Percentiles rank a stretch among this genome's conserved stretches.
Conservation (phyloP, 2,797 vertebrate species). For the Cephalopachus bancanus region DNA sequence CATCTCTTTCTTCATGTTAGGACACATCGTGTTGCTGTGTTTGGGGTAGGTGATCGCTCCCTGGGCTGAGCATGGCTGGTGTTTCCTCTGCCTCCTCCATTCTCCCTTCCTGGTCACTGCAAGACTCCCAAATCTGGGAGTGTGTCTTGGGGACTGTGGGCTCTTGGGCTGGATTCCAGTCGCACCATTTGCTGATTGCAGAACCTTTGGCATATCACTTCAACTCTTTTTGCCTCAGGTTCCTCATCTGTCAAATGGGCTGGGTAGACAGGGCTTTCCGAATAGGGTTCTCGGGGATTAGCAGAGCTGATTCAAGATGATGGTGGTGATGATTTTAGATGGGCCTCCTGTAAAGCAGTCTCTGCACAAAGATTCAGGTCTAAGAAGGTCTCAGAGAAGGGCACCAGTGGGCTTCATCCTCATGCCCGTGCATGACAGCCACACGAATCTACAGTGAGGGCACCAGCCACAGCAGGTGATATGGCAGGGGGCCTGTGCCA, state of each 20-base stretch:
- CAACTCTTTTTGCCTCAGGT: neutral
- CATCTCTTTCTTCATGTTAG: accelerated
- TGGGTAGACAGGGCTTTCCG: neutral
- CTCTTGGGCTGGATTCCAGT: neutral
- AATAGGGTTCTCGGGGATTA: neutral
- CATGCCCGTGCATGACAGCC: accelerated
- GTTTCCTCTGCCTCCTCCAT: neutral
- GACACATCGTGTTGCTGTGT: accelerated
- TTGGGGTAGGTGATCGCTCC: accelerated
- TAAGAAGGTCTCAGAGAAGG: accelerated
- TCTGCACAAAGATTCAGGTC: neutral
- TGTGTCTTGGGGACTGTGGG: neutral
- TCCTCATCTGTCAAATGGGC: neutral
- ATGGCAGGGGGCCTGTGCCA: accelerated
- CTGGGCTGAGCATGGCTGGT: neutral
- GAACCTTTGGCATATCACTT: neutral
- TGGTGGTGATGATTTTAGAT: neutral
- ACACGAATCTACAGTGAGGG: too few species aligned
- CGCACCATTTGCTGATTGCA: neutral
- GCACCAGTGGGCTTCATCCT: neutral
- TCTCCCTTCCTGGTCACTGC: neutral
- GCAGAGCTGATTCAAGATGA: accelerated
- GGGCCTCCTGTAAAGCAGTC: neutral
- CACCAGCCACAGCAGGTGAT: too few species aligned
- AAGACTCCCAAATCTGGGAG: neutral